Percentiles rank a stretch among this genome's conserved stretches.
These are phyloP conservation scores for Cephalopachus bancanus DNA, from an alignment of 2,797 vertebrate species.

Conservation along the genomic window DNA sequence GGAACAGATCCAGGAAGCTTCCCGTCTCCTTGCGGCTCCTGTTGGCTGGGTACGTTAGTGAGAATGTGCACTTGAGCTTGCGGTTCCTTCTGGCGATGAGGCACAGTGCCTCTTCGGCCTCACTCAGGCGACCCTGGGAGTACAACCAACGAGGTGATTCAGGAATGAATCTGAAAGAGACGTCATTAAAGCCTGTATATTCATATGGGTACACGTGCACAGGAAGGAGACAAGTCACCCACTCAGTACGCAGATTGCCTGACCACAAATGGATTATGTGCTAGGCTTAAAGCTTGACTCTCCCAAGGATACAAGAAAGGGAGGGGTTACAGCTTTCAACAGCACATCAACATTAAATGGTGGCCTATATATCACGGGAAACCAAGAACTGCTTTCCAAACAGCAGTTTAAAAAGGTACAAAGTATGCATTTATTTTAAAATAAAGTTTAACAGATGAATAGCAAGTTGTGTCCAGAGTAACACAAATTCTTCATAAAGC, in stretches of 20 bases:
- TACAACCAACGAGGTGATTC: slow-evolving; percentile 93
- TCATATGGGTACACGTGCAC: background rate
- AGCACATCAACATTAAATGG: rapidly evolving
- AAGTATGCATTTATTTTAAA: background rate
- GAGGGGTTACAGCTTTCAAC: background rate
- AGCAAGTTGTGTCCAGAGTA: background rate
- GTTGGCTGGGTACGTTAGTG: slow-evolving; percentile 83
- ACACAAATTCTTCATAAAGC: background rate
- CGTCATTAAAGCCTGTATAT: slow-evolving; percentile 76
- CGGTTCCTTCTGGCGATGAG: slow-evolving; percentile 89
- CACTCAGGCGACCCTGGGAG: slow-evolving; percentile 89
- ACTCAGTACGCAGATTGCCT: background rate
- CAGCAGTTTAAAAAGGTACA: background rate
- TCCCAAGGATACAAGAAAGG: background rate
- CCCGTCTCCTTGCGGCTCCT: slow-evolving; percentile 81
- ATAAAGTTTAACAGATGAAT: background rate
- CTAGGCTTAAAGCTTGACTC: background rate
- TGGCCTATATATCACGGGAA: background rate
- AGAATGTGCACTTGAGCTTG: slow-evolving; percentile 87
- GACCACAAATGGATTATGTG: background rate
- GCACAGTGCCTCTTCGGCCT: slow-evolving; percentile 89
- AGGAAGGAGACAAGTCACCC: background rate
- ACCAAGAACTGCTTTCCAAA: background rate
- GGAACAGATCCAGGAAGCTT: slow-evolving; percentile 89
- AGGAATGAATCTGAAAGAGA: slow-evolving; percentile 90